A percentile compares a stretch with the other conserved stretches of the same genome.
phyloP scores from a whole-genome alignment of 2,797 vertebrate species.

The Gephyroberyx darwinii region DNA sequence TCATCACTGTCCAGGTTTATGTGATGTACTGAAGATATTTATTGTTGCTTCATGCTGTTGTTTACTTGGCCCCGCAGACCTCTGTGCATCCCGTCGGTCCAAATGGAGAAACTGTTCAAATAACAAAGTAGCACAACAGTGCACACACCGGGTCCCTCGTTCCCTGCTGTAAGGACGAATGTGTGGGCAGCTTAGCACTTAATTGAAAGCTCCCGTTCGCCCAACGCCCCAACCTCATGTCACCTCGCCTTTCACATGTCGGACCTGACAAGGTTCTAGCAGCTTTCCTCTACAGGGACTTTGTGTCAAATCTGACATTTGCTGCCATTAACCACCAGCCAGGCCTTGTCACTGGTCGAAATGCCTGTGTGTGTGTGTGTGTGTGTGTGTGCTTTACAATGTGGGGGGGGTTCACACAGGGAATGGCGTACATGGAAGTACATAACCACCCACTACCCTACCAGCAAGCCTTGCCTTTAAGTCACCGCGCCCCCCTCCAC shows the following conservation, averaged over 20 bases:
- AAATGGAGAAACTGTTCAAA: background rate
- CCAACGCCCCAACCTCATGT: slow-evolving; percentile 9
- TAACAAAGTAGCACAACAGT: background rate
- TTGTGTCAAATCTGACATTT: slow-evolving; percentile 56
- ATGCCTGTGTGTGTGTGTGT: slow-evolving; percentile 9
- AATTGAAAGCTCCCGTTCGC: background rate
- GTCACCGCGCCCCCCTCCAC: background rate
- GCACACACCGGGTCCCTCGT: background rate
- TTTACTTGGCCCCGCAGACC: slow-evolving; percentile 8
- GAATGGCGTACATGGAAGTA: background rate
- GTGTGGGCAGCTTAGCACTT: slow-evolving; percentile 11
- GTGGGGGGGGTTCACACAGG: background rate
- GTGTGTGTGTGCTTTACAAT: background rate
- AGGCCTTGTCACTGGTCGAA: slow-evolving; percentile 10
- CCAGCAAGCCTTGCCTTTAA: background rate
- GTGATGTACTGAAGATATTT: background rate
- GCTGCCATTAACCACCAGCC: slow-evolving; percentile 37
- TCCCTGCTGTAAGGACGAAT: background rate
- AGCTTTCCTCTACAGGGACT: slow-evolving; percentile 30
- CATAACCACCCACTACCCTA: background rate
- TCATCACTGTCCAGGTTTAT: background rate
- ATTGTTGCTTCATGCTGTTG: background rate
- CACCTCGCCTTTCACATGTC: slow-evolving; percentile 31
- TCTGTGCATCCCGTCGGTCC: background rate
- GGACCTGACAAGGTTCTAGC: slow-evolving; percentile 33